phyloP scores from a whole-genome alignment of 30 jellyfish, hydroid and myxozoan species.

The Aurelia coerulea region DNA sequence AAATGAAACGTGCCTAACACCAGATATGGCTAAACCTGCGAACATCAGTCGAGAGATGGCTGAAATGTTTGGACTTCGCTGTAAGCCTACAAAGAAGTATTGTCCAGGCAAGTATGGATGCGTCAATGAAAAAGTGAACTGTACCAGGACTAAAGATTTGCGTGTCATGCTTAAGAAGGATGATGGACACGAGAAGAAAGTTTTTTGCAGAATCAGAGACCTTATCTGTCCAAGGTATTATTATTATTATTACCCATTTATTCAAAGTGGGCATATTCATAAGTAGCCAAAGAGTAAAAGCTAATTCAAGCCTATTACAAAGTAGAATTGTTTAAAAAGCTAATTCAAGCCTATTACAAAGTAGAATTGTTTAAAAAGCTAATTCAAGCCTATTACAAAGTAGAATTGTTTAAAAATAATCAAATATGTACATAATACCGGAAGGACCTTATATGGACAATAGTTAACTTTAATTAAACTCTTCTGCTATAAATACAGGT shows the following conservation, averaged over 20 bases:
- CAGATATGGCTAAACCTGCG: conserved; percentile 6
- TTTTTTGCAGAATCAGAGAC: conserved; percentile 52
- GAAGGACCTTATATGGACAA: too few species aligned
- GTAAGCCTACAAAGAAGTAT: conserved; percentile 22
- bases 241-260: too few species aligned
- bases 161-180: not conserved
- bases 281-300: too few species aligned
- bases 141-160: conserved; percentile 3
- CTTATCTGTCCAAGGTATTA: conserved; percentile 53
- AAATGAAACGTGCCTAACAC: conserved; percentile 14
- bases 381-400: too few species aligned
- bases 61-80: conserved; percentile 29
- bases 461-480: too few species aligned
- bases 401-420: too few species aligned
- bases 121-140: conserved; percentile 14
- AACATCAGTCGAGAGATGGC: conserved; percentile 13
- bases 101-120: conserved; percentile 44
- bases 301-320: too few species aligned
- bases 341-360: too few species aligned
- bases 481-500: too few species aligned
- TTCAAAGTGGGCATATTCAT: not conserved
- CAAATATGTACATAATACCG: too few species aligned
- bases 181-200: conserved; percentile 18
- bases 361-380: too few species aligned
- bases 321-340: too few species aligned